These are phyloP conservation scores for Trachymyrmex cornetzi DNA, from an alignment of 1,140 invertebrate genomes.

Conservation along the genomic window DNA sequence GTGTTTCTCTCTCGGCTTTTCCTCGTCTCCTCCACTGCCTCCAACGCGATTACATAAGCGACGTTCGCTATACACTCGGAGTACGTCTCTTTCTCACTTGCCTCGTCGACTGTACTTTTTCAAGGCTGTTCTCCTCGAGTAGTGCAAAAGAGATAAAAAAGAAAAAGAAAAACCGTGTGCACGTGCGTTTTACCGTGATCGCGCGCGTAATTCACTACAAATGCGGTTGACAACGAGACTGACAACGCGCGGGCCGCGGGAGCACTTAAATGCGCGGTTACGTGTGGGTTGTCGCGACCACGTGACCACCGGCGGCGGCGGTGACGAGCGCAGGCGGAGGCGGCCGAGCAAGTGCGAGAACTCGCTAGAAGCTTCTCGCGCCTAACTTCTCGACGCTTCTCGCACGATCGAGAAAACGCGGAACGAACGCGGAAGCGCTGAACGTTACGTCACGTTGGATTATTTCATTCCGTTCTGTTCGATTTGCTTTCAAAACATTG, in stretches of 20 bases:
- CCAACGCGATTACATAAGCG: conserved; percentile 51
- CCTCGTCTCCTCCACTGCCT: conserved; percentile 28
- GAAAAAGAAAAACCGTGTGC: not conserved
- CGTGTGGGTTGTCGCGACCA: conserved; percentile 68
- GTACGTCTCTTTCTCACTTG: conserved; percentile 47
- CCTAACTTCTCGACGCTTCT: conserved; percentile 43
- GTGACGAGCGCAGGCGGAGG: conserved; percentile 41
- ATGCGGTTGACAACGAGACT: conserved; percentile 70
- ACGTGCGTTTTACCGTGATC: not conserved
- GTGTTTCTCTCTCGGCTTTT: conserved; percentile 35
- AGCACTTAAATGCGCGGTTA: conserved; percentile 76
- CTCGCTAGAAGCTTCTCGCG: conserved; percentile 61
- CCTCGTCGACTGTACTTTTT: conserved; percentile 6
- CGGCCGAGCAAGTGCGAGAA: conserved; percentile 60
- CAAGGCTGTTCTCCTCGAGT: conserved; percentile 11
- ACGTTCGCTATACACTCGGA: not conserved
- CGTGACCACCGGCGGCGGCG: conserved; percentile 65
- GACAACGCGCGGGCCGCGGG: conserved; percentile 63
- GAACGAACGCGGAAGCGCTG: not conserved
- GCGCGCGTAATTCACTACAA: not conserved
- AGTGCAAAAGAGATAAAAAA: not conserved
- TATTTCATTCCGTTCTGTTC: not conserved
- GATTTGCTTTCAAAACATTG: not conserved
- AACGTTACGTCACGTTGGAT: not conserved
- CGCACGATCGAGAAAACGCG: conserved; percentile 8